phyloP scores from a whole-genome alignment of 2,797 vertebrate genomes.

The Sphaeramia orbicularis region DNA sequence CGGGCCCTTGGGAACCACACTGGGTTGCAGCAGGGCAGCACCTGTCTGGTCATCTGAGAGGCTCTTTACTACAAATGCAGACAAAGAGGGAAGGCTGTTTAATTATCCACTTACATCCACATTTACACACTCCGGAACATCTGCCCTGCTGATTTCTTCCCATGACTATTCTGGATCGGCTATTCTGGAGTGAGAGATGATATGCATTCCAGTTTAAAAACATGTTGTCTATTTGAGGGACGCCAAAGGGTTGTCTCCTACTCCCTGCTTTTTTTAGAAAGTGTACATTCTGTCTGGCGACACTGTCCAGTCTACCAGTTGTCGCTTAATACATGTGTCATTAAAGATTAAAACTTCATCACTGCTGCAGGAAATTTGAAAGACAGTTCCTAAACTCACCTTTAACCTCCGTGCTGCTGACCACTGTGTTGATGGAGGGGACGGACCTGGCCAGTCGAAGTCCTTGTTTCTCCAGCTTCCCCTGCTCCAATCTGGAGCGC shows the following conservation, averaged over 20 bases:
- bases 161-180: slow-evolving; percentile 79
- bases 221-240: slow-evolving; percentile 76
- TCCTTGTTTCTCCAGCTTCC: slow-evolving; percentile 84
- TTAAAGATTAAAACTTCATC: slow-evolving; percentile 33
- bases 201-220: slow-evolving; percentile 79
- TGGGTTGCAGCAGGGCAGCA: slow-evolving; percentile 44
- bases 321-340: slow-evolving; percentile 56
- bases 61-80: slow-evolving; percentile 82
- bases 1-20: slow-evolving; percentile 71
- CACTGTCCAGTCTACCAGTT: slow-evolving; percentile 70
- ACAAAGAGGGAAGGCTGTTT: slow-evolving; percentile 72
- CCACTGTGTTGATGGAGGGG: slow-evolving; percentile 87
- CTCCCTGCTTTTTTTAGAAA: slow-evolving; percentile 63
- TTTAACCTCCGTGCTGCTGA: slow-evolving; percentile 64
- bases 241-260: slow-evolving; percentile 41
- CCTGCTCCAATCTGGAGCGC: slow-evolving; percentile 89
- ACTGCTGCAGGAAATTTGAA: background rate
- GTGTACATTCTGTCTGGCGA: slow-evolving; percentile 75
- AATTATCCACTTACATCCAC: slow-evolving; percentile 56
- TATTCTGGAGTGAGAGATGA: slow-evolving; percentile 80
- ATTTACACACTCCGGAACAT: slow-evolving; percentile 62
- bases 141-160: slow-evolving; percentile 62
- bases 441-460: slow-evolving; percentile 92
- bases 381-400: slow-evolving; percentile 78
- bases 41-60: slow-evolving; percentile 85